Evolutionary conservation across 1,140 invertebrate species (phyloP).

Genomic region (Macrotrachela quadricornifera): DNA sequence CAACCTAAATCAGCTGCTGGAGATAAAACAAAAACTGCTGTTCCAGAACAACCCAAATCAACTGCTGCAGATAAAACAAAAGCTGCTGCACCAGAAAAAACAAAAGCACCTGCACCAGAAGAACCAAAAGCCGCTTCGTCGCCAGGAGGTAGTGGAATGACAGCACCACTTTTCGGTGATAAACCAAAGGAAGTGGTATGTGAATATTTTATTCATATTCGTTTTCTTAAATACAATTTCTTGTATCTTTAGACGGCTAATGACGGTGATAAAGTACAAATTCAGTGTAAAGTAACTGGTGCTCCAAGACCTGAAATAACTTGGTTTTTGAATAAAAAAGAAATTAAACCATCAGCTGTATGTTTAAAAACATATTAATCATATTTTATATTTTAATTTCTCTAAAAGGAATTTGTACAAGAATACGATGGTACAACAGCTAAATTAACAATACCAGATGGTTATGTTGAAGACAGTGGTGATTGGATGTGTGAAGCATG

Average conservation of each 20-base stretch:
- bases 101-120: too few relatives aligned
- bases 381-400: too few relatives aligned
- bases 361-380: too few relatives aligned
- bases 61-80: too few relatives aligned
- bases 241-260: conserved; percentile 11
- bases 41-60: too few relatives aligned
- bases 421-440: conserved; percentile 7
- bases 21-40: too few relatives aligned
- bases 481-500: conserved; percentile 73
- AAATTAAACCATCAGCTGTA: not conserved
- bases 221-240: too few relatives aligned
- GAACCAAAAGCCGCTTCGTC: too few relatives aligned
- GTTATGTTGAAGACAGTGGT: conserved; percentile 74
- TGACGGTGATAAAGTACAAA: conserved; percentile 19
- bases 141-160: too few relatives aligned
- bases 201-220: not conserved
- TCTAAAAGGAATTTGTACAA: not conserved
- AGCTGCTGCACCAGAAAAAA: too few relatives aligned
- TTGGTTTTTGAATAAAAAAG: conserved; percentile 3
- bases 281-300: conserved; percentile 22
- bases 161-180: not conserved
- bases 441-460: conserved; percentile 71
- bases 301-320: conserved; percentile 16
- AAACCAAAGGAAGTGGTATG: conserved; percentile 7
- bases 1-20: too few relatives aligned